Conservation (phyloP, 2,113 vertebrate genomes). For the Thermophis baileyi region DNA sequence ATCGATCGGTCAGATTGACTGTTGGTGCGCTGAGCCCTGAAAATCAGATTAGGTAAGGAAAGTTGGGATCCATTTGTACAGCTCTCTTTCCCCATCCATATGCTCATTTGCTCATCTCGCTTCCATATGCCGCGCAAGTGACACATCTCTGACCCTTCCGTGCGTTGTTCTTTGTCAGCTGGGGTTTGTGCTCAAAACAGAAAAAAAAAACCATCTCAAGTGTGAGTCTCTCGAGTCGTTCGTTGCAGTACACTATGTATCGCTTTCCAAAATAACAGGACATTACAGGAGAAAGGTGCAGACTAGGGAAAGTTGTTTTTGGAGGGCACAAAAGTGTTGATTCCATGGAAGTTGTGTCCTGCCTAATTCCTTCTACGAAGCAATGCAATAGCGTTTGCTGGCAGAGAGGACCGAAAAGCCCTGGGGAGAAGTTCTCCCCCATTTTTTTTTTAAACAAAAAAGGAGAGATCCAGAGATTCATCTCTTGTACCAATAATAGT, state of each 20-base stretch:
- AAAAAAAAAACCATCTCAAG: background rate
- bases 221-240: background rate
- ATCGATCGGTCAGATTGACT: background rate
- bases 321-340: background rate
- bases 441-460: background rate
- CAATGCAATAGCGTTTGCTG: constrained; percentile 41
- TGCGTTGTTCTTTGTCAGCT: background rate
- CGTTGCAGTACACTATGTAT: background rate
- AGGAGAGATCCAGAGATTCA: constrained; percentile 1
- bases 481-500: background rate
- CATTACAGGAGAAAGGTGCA: background rate
- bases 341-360: background rate
- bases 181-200: background rate
- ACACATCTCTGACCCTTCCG: background rate
- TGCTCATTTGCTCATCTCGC: background rate
- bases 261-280: background rate
- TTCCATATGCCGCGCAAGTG: background rate
- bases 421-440: constrained; percentile 18
- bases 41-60: background rate
- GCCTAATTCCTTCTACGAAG: constrained; percentile 17
- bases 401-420: constrained; percentile 41
- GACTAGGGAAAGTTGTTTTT: background rate
- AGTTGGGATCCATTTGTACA: background rate
- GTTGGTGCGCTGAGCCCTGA: background rate
- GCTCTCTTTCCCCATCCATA: background rate